Evolutionary conservation across 2,797 vertebrate species (phyloP), one percentile per base, ranked within the genome.

Genomic region (Anomalospiza imberbis): DNA sequence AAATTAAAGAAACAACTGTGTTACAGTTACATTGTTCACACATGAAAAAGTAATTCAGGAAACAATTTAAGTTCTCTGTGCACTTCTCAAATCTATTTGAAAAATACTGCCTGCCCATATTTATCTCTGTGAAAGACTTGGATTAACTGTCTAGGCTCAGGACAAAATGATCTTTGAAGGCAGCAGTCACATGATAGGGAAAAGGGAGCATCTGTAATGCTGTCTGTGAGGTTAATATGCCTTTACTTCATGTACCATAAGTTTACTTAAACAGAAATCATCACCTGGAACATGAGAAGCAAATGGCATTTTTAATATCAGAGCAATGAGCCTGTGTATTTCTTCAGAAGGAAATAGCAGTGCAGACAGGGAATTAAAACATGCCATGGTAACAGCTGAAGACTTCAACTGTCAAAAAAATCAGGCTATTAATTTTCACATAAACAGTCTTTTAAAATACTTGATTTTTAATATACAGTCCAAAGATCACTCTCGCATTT

Each of bases 381-480:
- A 95, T 93, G 70, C 81, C 85, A 92, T 87, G 76, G 91, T 67
- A 97, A 96, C 80, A 96, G 88, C 88, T 95, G 85, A 96, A 94
- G 75, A 78, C 62, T 92, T 96, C 91, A 95, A 95, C 90, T 81
- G 93, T 93, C 85, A 95, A 95, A 73, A 94, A 96, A 95, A 91
- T 89, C 88, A 93, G 86, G 57, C 68, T 91, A 95, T 90, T 95
- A 84, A 95, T 96, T 96, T 47, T 51, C 88, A 91, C 67, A 86
- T 85, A 91, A 96, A 89, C 90, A 96, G 68, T 77, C 51, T 85
- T 89, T 91, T 88, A 34, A 91, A 88, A 94, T 92, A 67, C 91
- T 93, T 75, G 62, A 47, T 85, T 85, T 88, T 95, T 91, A 94
- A 92, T 84, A 91, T 84, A 57, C 58, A 81, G 93, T 93, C 88